Evolutionary conservation across 2,113 vertebrate species (phyloP).

Genomic region (Strix aluco): DNA sequence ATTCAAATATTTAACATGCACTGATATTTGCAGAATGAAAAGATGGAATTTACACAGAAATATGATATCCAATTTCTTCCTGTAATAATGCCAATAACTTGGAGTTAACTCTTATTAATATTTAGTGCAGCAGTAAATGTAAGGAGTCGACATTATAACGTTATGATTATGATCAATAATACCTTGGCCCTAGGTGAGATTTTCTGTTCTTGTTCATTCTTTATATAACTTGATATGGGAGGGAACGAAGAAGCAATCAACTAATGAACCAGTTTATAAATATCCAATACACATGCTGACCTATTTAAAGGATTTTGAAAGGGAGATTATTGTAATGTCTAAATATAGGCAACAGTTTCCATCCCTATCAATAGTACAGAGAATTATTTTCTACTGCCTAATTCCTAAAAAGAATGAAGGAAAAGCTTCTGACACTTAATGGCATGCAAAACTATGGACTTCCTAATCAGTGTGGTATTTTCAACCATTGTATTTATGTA

Average conservation of each 20-base stretch:
- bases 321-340: not conserved
- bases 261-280: not conserved
- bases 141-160: not conserved
- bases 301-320: not conserved
- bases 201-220: not conserved
- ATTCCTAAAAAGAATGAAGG: not conserved
- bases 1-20: constrained; percentile 73
- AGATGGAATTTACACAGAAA: constrained; percentile 16
- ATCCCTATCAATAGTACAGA: not conserved
- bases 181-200: not conserved
- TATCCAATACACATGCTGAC: not conserved
- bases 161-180: not conserved
- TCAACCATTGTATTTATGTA: not conserved
- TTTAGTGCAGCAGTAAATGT: not conserved
- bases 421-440: not conserved
- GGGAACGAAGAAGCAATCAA: not conserved
- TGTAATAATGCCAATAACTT: not conserved
- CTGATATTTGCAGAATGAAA: constrained; percentile 35
- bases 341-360: not conserved
- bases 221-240: not conserved
- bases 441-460: not conserved
- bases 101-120: not conserved
- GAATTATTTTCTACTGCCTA: not conserved
- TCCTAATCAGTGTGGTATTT: not conserved
- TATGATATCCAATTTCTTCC: constrained; percentile 1